Evolutionary conservation across 2,888 invertebrate species (phyloP).

Genomic region (Chelonus formosanus): DNA sequence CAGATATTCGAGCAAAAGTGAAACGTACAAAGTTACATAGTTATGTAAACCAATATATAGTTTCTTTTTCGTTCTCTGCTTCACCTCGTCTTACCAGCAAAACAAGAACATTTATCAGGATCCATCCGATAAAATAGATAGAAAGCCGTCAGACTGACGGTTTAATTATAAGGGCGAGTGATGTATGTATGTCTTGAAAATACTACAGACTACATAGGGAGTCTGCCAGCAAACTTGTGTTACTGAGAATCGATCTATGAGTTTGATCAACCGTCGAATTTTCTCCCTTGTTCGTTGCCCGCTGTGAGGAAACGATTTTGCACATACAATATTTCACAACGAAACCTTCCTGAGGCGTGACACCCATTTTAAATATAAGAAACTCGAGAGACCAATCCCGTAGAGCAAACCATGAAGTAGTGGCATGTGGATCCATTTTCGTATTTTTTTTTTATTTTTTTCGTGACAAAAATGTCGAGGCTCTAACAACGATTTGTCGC

Average conservation of each 20-base stretch:
- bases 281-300: constrained; percentile 2
- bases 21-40: constrained; percentile 24
- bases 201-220: not conserved
- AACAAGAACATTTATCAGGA: constrained; percentile 55
- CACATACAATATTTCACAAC: constrained; percentile 27
- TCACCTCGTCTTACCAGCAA: constrained; percentile 1
- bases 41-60: constrained; percentile 21
- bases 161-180: constrained; percentile 47
- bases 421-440: constrained; percentile 1
- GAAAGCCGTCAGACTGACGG: constrained; percentile 42
- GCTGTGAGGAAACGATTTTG: constrained; percentile 15
- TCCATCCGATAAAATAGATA: constrained; percentile 51
- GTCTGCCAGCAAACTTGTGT: too few species aligned
- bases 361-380: constrained; percentile 25
- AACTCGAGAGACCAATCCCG: constrained; percentile 14
- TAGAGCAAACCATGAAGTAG: constrained; percentile 1
- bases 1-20: constrained; percentile 13
- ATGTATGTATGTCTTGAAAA: constrained; percentile 33
- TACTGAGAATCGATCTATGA: constrained; percentile 13
- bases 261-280: constrained; percentile 19
- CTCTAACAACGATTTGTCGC: constrained; percentile 47
- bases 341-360: constrained; percentile 18
- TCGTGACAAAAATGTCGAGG: not conserved
- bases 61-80: constrained; percentile 16
- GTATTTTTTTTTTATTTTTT: constrained; percentile 4